Percentiles rank a stretch among this genome's conserved stretches.
Conservation (phyloP, 2,113 vertebrate species). For the Atlantisia rogersi region DNA sequence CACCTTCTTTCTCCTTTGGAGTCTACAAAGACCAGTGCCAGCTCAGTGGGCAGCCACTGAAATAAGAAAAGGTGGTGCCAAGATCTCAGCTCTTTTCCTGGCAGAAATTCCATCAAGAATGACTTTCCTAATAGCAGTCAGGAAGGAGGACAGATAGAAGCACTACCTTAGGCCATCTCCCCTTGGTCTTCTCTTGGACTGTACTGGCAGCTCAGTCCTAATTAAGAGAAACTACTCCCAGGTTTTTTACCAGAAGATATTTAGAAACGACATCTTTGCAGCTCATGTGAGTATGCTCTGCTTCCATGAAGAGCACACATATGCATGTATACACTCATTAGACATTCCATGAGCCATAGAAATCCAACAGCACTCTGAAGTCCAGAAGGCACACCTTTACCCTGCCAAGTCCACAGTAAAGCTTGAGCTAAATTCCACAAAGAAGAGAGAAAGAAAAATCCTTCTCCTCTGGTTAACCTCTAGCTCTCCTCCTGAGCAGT, state of each 20-base stretch:
- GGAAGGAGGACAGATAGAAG: neutral
- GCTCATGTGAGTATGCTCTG: neutral
- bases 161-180: neutral
- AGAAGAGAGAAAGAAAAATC: neutral
- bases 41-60: neutral
- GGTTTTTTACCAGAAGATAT: neutral
- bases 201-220: neutral
- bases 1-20: slow-evolving; percentile 6
- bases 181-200: neutral
- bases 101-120: neutral
- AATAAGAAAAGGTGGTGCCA: neutral
- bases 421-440: neutral
- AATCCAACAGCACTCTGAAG: neutral
- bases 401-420: slow-evolving; percentile 5
- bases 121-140: neutral
- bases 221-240: neutral
- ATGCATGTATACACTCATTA: neutral
- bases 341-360: neutral
- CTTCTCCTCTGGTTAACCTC: neutral
- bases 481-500: neutral
- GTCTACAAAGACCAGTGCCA: neutral
- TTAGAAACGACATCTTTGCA: neutral
- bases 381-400: neutral
- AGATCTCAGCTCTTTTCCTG: slow-evolving; percentile 11
- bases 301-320: neutral